Conservation (phyloP, 2,113 vertebrate genomes). For the Mohoua ochrocephala region DNA sequence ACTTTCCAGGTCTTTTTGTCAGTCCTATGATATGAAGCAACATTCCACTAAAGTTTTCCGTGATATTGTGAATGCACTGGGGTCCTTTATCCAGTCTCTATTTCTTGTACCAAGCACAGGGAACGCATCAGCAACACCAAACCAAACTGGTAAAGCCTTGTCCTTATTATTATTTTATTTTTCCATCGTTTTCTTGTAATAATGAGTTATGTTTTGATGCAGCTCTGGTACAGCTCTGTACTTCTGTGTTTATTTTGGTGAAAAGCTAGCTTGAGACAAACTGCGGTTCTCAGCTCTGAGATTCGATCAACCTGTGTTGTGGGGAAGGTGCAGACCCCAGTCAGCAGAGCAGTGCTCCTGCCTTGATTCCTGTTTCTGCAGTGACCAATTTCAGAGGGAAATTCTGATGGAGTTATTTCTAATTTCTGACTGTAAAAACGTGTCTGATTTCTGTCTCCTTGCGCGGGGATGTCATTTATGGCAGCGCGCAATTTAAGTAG, state of each 20-base stretch:
- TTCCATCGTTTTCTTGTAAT: background rate
- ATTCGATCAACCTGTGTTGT: background rate
- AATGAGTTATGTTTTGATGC: background rate
- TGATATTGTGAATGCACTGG: slow-evolving; percentile 96
- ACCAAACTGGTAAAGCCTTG: slow-evolving; percentile 79
- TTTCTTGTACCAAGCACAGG: slow-evolving; percentile 89
- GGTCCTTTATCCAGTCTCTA: slow-evolving; percentile 97
- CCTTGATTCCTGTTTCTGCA: background rate
- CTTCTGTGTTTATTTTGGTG: background rate
- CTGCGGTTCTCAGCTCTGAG: background rate
- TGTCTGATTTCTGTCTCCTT: background rate
- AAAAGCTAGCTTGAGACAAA: background rate
- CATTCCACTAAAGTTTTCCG: slow-evolving; percentile 99
- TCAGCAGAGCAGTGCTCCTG: background rate
- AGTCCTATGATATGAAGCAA: slow-evolving; percentile 98
- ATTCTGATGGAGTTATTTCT: background rate
- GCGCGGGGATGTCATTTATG: rapidly evolving
- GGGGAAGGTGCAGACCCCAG: background rate
- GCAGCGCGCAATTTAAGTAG: background rate
- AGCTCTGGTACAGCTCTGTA: background rate
- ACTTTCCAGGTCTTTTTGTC: slow-evolving; percentile 89
- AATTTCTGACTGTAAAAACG: background rate
- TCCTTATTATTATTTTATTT: background rate
- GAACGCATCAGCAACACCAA: slow-evolving; percentile 68
- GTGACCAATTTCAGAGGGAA: background rate